Base-by-base conservation (phyloP, 1,140 invertebrate species). In the Drosophila takahashii region DNA sequence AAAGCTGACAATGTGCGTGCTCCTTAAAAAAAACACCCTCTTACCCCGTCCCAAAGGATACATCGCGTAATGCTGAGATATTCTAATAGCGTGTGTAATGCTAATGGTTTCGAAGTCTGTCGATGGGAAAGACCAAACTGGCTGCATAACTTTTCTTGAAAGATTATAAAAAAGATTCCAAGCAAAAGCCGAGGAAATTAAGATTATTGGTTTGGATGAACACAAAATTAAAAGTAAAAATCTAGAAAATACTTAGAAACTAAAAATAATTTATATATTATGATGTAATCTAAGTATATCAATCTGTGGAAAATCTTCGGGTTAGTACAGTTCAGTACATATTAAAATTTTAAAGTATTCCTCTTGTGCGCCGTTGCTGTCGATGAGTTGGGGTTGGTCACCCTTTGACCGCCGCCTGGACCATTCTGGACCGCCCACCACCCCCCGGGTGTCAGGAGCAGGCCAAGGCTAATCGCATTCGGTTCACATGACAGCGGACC, bases 71-170 rank as follows among this genome's bases (percentile, higher is more conserved):
- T 74, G 61, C 75, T 69, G 79, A 79, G 74, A 83, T 83, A 83
- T 81, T 81, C 79, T 83, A 81, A 78, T 83, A 74, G 79, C 79
- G 53, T 74, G 79, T 78, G 69, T 81, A 81, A 81, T 81, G 79
- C 73, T 81, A 81, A 81, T 81, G 67, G 77, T 69, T 48, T 45
- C 22, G 26, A 52, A 51, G 52, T 26, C 53, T 16, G 47, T 5
- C 48, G 27, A 29, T 18, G 9, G 27, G n/a, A 11, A 18, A 50
- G 15, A 8, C 44, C 16, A 27, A 10, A 27, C 9, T 50, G 29
- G 15, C 27, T 32, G 26, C 13, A 9, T 22, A 27, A n/a, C n/a
- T n/a, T n/a, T n/a, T 48, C n/a, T 29, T 4, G 3, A 8, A 3
- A 16, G 47, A 10, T 11, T 11, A 16, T 11, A 8, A 51, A 16